Evolutionary conservation across 1,140 invertebrate genomes (phyloP), one percentile per base, ranked within the genome.

Genomic region (Pachyrhynchus sulphureomaculatus): DNA sequence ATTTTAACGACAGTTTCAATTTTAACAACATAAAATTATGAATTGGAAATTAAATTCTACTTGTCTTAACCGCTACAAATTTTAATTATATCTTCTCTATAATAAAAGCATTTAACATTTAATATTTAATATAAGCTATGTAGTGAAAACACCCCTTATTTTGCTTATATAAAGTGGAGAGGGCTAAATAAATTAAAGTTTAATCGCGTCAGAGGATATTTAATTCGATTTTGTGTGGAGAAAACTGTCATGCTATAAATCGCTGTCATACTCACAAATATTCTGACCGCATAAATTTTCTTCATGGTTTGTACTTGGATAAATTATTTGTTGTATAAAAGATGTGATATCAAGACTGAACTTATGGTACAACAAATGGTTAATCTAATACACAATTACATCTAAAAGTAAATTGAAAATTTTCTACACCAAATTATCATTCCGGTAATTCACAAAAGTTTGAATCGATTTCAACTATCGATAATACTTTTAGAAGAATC

Each of bases 181-280:
- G 41, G 41, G 20, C 17, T 8, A 44, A 49, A 33, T 49, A 32
- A 49, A 49, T 49, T 24, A 49, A 49, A 49, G n/a, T 49, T 49
- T 49, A 49, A 49, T 32, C 21, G 47, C 47, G 21, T 49, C 47
- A 49, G 17, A 47, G 24, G 12, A 47, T 47, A 49, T 20, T 13
- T 49, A 49, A 49, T 49, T 49, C 20, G 32, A 49, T 44, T 44
- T 44, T 44, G 41, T 8, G 41, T 44, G 18, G 41, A 21, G 20
- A 20, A 20, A n/a, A n/a, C 20, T 21, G 41, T 44, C 41, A 44
- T 44, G 9, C 0, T 1, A 44, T 44, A 44, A 44, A 44, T 44
- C 41, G 2, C 41, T 5, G 41, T 21, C 41, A 29, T 29, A 3
- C 26, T 29, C 8, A 29, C 12, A 44, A 44, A 44, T 44, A 18